Evolutionary conservation across 1,140 invertebrate species (phyloP), one percentile per base, ranked within the genome.

Genomic region (Eubasilissa regina): DNA sequence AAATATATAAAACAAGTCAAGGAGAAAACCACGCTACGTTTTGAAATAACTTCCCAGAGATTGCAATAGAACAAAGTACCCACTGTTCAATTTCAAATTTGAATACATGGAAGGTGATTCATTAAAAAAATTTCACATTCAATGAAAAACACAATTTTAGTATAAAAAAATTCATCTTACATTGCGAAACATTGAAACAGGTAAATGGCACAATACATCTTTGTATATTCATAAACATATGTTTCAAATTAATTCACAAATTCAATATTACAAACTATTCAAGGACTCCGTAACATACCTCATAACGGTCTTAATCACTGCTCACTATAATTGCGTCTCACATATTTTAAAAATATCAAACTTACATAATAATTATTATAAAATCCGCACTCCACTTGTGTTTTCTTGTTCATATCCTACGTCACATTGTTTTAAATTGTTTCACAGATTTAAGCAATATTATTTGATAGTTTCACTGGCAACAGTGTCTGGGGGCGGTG

Each of bases 401-500:
- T 70, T 10, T 64, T 11, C 44, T 66, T 45, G 62, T 35, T 35
- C 8, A 15, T 51, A 13, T 51, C 8, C 9, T 51, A 13, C 21
- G 62, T 75, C 74, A 75, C 74, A 45, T 44, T 60, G 56, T 60
- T 60, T 60, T 60, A 60, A 17, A 47, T 70, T 47, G 66, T 70
- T 70, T 47, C 66, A 70, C 66, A 70, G 66, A 62, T 21, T 74
- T 43, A 19, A 70, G 19, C 45, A 15, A 21, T 19, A 12, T 25
- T 10, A 12, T 8, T 51, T 51, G 66, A 35, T 70, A 17, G 66
- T 48, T 70, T 70, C 66, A 70, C 66, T 70, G 66, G 66, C 62
- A 44, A 66, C 66, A 70, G 66, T 70, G 70, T 74, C 70, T 21
- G 45, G 60, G 72, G 62, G 75, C 75, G 75, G 75, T 66, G 75